phyloP scores from a whole-genome alignment of 2,797 vertebrate species.

The Garrulus glandarius region DNA sequence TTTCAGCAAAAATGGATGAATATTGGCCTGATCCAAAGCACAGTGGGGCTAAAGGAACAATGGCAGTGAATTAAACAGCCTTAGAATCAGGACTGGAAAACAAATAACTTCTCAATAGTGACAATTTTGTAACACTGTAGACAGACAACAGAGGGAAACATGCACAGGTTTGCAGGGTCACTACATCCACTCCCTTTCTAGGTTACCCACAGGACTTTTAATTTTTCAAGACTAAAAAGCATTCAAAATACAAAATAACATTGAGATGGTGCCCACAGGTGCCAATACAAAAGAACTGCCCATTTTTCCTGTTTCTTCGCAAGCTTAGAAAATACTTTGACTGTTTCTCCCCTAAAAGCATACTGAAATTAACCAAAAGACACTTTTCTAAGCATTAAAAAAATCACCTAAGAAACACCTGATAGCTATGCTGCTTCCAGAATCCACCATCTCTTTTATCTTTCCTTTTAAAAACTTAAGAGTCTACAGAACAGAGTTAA shows the following conservation, averaged over 20 bases:
- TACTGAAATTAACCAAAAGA: background rate
- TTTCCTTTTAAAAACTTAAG: background rate
- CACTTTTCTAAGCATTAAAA: background rate
- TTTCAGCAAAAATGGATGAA: slow-evolving; percentile 14
- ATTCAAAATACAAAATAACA: background rate
- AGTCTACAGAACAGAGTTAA: background rate
- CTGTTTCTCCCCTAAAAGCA: background rate
- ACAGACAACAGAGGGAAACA: background rate
- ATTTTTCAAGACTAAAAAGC: background rate
- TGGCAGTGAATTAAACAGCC: background rate
- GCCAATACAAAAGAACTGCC: background rate
- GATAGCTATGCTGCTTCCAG: background rate
- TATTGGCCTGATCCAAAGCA: background rate
- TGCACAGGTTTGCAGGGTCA: background rate
- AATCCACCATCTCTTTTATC: background rate
- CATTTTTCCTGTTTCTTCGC: background rate
- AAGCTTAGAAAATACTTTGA: background rate
- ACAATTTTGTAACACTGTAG: background rate
- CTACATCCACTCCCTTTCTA: background rate
- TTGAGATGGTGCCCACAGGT: background rate
- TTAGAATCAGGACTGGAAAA: background rate
- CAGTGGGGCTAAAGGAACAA: background rate
- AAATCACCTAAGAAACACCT: background rate
- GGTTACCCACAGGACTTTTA: background rate
- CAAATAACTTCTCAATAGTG: background rate